Percentiles rank a stretch among this genome's conserved stretches.
Conservation (phyloP, 2,797 vertebrate genomes). For the Myotis daubentonii region DNA sequence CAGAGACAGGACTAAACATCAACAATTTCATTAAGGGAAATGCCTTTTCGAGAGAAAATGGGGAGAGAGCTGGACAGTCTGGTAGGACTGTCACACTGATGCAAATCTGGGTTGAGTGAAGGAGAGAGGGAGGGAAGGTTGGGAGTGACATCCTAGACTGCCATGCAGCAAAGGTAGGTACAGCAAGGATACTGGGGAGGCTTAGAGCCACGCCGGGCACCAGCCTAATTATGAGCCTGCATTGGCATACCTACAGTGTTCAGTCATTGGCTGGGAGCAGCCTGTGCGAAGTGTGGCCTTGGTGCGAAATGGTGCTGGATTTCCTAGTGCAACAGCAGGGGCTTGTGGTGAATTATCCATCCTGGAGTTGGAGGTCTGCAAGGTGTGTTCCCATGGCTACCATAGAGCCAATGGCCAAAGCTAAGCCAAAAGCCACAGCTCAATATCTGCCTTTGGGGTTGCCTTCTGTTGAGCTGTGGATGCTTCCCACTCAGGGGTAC, state of each 20-base stretch:
- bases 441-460: background rate
- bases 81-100: background rate
- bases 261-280: background rate
- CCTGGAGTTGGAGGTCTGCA: background rate
- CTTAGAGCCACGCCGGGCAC: background rate
- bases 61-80: background rate
- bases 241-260: fast-evolving
- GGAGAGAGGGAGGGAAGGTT: background rate
- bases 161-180: background rate
- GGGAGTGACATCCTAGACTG: background rate
- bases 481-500: background rate
- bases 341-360: background rate
- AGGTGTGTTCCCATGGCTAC: background rate
- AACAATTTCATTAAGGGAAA: background rate
- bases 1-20: background rate
- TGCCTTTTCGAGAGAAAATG: fast-evolving
- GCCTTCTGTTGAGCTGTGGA: background rate
- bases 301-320: background rate
- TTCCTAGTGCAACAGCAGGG: background rate
- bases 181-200: background rate
- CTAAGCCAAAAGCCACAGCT: background rate
- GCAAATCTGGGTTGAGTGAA: background rate
- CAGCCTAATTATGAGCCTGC: background rate
- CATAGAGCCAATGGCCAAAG: background rate
- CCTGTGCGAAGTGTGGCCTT: background rate